phyloP scores from a whole-genome alignment of 2,888 invertebrate genomes.

The Diarsia brunnea region DNA sequence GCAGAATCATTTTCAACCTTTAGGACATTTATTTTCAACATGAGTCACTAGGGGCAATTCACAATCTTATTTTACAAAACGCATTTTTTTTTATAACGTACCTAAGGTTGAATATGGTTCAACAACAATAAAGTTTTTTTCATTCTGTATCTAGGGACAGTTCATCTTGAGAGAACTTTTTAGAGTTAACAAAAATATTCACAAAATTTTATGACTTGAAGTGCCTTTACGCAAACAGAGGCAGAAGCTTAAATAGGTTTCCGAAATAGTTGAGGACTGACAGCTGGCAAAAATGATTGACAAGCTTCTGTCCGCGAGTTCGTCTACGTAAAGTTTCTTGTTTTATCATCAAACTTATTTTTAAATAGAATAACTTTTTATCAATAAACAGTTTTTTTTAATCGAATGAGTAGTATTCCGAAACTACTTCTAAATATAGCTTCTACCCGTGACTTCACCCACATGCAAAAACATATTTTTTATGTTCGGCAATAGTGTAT shows the following conservation, averaged over 20 bases:
- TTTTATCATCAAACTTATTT: not conserved
- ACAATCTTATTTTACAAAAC: not conserved
- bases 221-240: not conserved
- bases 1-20: slow-evolving; percentile 15
- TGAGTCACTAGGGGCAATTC: not conserved
- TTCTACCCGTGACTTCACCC: not conserved
- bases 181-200: slow-evolving; percentile 2
- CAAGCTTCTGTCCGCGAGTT: not conserved
- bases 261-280: not conserved
- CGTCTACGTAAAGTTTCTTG: not conserved
- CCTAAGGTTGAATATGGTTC: not conserved
- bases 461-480: too few relatives aligned
- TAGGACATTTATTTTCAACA: slow-evolving; percentile 14
- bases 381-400: too few relatives aligned
- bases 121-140: not conserved
- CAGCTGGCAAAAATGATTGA: not conserved
- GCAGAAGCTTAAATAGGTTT: not conserved
- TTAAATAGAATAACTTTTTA: too few relatives aligned
- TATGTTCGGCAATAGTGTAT: not conserved
- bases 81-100: not conserved
- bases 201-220: not conserved
- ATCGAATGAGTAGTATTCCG: too few relatives aligned
- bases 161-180: slow-evolving; percentile 1
- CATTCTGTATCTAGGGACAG: not conserved
- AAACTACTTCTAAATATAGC: not conserved